A percentile compares a stretch with the other conserved stretches of the same genome.
phyloP scores from a whole-genome alignment of 2,888 invertebrate genomes.

The Alsophila aescularia region DNA sequence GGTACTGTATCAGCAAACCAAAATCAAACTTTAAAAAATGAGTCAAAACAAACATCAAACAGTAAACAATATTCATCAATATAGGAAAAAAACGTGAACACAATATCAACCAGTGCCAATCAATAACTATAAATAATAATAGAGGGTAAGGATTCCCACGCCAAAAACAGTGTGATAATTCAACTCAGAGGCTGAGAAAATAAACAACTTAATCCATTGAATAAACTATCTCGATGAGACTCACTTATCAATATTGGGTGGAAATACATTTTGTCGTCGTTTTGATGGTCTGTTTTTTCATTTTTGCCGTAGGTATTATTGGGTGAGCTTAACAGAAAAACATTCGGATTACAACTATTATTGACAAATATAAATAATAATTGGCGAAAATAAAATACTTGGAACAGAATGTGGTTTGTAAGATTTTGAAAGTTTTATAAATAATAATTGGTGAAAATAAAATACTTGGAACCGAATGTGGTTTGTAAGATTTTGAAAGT shows the following conservation, averaged over 20 bases:
- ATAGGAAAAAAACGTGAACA: neutral
- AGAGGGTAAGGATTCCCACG: slow-evolving; percentile 2
- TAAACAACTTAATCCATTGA: slow-evolving; percentile 20
- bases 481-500: too few relatives aligned
- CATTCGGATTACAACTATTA: too few relatives aligned
- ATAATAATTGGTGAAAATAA: too few relatives aligned
- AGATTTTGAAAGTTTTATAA: too few relatives aligned
- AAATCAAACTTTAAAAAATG: too few relatives aligned
- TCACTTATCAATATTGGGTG: slow-evolving; percentile 1
- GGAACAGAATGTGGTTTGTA: too few relatives aligned
- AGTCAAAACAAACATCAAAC: too few relatives aligned
- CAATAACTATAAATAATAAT: slow-evolving; percentile 19
- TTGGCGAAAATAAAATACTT: too few relatives aligned
- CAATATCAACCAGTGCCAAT: neutral
- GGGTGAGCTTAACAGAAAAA: neutral
- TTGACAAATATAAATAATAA: too few relatives aligned
- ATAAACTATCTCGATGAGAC: slow-evolving; percentile 6
- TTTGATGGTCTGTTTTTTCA: neutral
- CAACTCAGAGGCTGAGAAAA: slow-evolving; percentile 9
- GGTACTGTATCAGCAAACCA: too few relatives aligned
- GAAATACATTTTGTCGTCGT: neutral
- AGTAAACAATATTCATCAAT: too few relatives aligned
- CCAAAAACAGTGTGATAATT: slow-evolving; percentile 22
- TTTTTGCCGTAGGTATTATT: neutral
- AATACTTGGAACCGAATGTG: too few relatives aligned